Evolutionary conservation across 2,888 invertebrate species (phyloP), one percentile per base, ranked within the genome.

Genomic region (Hypomecis atomaria): DNA sequence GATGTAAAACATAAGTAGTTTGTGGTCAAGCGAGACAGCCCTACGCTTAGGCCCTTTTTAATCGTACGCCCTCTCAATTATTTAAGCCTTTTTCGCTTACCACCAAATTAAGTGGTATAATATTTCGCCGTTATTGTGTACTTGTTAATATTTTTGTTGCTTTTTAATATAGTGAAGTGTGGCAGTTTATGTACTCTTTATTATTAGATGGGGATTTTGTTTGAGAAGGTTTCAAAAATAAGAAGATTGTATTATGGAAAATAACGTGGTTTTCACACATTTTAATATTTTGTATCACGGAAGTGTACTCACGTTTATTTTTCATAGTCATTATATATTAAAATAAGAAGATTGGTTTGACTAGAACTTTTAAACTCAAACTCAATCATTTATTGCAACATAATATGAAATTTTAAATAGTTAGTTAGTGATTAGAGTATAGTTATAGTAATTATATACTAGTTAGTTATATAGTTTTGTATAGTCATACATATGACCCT

Each of bases 81-180:
- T 65, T 67, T 61, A 63, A 65, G 53, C 56, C 69, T 60, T 65
- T 69, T 69, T 59, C 63, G 61, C 60, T 67, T 68, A 65, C 67
- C 66, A 53, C 67, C 52, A 68, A 68, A 71, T 71, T 65, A 70
- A 71, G 66, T 62, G 71, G 62, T 61, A 34, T 67, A 64, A 69
- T 69, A 69, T 68, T 65, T 55, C 34, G 42, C 54, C 49, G 44
- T 65, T 63, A 45, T 54, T 64, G 49, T 57, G 49, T 50, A 62
- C 58, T 63, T 60, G 65, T 65, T 58, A 65, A 65, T 65, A 65
- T 65, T 65, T 65, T 65, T 65, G 65, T 65, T 65, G 57, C 60
- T 57, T 60, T 65, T 65, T 61, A 65, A 65, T 65, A 60, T 37
- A 11, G 57, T 47, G 33, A n/a, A 47, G 47, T 47, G 37, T 11